These are phyloP conservation scores for Drosophila kikkawai DNA, from an alignment of 1,140 invertebrate species.

Conservation along the genomic window DNA sequence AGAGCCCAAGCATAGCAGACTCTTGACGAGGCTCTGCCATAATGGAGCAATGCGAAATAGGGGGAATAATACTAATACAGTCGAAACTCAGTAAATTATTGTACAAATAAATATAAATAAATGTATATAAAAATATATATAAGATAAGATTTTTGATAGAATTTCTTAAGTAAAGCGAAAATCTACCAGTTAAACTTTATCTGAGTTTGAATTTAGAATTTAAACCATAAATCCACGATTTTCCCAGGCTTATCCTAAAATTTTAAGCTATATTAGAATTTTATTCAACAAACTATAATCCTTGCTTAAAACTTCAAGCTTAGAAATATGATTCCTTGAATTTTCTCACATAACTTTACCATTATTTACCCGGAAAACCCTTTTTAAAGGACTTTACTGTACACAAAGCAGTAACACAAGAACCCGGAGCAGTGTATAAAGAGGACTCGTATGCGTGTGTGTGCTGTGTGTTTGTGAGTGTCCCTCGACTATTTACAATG, in stretches of 20 bases:
- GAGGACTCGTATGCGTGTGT: slow-evolving; percentile 12
- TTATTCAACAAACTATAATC: neutral
- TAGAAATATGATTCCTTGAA: neutral
- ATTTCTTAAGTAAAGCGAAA: too few relatives aligned
- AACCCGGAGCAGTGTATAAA: slow-evolving; percentile 20
- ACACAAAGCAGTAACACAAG: slow-evolving; percentile 13
- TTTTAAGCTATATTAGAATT: neutral
- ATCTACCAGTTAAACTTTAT: neutral
- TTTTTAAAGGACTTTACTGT: slow-evolving; percentile 18
- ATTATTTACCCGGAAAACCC: neutral
- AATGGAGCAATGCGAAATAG: slow-evolving; percentile 64
- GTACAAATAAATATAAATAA: neutral
- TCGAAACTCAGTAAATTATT: slow-evolving; percentile 5
- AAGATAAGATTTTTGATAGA: too few relatives aligned
- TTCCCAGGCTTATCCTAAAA: neutral
- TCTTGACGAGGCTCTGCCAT: slow-evolving; percentile 70
- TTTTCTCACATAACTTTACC: neutral
- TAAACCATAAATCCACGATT: neutral
- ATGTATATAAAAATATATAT: neutral
- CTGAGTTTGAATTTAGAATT: neutral
- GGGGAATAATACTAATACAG: slow-evolving; percentile 48
- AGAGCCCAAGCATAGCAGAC: slow-evolving; percentile 61
- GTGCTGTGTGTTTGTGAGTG: slow-evolving; percentile 24
- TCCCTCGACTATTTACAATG: slow-evolving; percentile 79
- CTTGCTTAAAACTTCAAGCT: neutral